Evolutionary conservation across 2,888 invertebrate genomes (phyloP).

Genomic region (Eupelmus urozonus): DNA sequence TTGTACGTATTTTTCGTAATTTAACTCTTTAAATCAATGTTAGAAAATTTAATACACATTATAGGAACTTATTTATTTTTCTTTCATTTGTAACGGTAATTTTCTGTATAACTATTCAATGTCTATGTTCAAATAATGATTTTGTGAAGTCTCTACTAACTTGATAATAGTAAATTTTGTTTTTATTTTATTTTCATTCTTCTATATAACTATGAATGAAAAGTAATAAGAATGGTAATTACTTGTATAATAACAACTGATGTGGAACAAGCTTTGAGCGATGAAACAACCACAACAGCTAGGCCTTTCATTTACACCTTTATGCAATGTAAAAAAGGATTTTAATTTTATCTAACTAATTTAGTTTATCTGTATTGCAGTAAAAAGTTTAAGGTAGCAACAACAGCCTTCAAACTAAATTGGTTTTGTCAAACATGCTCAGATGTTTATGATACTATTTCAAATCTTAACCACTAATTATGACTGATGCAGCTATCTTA

Average conservation of each 20-base stretch:
- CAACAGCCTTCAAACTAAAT: conserved; percentile 20
- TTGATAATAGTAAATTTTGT: background rate
- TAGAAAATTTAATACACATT: conserved; percentile 6
- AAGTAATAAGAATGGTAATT: background rate
- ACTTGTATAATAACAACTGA: conserved; percentile 40
- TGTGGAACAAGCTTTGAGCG: conserved; percentile 54
- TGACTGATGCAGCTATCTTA: conserved; percentile 36
- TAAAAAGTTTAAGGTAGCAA: conserved; percentile 32
- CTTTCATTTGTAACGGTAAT: conserved; percentile 24
- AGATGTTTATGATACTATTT: conserved; percentile 34
- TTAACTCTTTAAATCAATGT: conserved; percentile 8
- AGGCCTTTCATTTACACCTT: conserved; percentile 16
- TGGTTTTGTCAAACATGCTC: conserved; percentile 23
- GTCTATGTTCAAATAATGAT: conserved; percentile 18
- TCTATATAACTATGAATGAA: too few relatives aligned
- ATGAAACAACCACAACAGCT: conserved; percentile 30
- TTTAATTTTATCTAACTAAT: conserved; percentile 22
- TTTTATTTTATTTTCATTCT: too few relatives aligned
- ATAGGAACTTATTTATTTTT: conserved; percentile 31
- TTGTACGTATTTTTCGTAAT: background rate
- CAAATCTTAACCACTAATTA: conserved; percentile 22
- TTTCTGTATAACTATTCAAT: conserved; percentile 8
- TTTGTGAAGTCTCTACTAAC: conserved; percentile 11
- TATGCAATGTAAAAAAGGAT: conserved; percentile 32
- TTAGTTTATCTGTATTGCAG: conserved; percentile 16